A percentile compares a stretch with the other conserved stretches of the same genome.
These are phyloP conservation scores for Mycalesis mineus DNA, from an alignment of 2,888 invertebrate species.

Conservation along the genomic window DNA sequence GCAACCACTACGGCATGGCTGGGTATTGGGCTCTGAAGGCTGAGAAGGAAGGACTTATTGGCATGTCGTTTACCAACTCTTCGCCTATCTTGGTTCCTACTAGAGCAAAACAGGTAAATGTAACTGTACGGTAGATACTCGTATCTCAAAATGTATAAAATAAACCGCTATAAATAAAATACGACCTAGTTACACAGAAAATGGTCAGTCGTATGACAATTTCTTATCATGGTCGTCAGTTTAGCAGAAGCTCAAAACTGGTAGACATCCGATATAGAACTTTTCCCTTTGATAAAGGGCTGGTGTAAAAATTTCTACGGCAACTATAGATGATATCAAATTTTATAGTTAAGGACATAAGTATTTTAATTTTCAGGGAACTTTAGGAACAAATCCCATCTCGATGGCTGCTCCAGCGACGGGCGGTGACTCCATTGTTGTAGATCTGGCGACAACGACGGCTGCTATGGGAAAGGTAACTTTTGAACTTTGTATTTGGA, in stretches of 20 bases:
- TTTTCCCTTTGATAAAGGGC: too few species aligned
- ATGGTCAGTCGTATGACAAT: too few species aligned
- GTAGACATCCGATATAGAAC: too few species aligned
- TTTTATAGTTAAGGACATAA: not conserved
- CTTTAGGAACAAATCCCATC: constrained; percentile 94
- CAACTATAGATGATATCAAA: too few species aligned
- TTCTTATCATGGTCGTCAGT: too few species aligned
- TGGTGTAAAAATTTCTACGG: too few species aligned
- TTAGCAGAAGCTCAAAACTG: too few species aligned
- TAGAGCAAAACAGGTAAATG: constrained; percentile 80
- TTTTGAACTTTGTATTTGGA: too few species aligned
- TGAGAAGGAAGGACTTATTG: constrained; percentile 84
- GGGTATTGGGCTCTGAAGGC: constrained; percentile 90
- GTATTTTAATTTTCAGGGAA: constrained; percentile 63
- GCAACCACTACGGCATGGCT: constrained; percentile 94
- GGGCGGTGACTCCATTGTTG: constrained; percentile 84
- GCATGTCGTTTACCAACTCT: constrained; percentile 93
- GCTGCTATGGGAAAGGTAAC: constrained; percentile 94
- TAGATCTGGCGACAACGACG: constrained; percentile 96
- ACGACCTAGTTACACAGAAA: too few species aligned
- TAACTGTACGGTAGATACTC: not conserved
- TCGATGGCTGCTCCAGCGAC: constrained; percentile 85
- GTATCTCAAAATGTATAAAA: too few species aligned
- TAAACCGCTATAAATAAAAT: too few species aligned
- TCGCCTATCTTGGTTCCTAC: constrained; percentile 94